Evolutionary conservation across 1,140 invertebrate species (phyloP).

Genomic region (Antheraea mylitta): DNA sequence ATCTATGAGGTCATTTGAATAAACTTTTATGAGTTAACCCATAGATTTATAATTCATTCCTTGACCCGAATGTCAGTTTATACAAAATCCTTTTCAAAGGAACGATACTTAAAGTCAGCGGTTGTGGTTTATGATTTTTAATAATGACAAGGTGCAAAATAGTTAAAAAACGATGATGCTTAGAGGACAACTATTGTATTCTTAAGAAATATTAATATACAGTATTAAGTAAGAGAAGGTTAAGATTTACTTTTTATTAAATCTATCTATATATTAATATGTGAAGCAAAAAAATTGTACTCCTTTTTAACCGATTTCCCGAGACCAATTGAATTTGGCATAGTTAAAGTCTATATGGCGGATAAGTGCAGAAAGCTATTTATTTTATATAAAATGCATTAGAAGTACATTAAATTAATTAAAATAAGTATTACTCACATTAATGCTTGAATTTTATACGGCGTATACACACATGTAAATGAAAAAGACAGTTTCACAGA

Average conservation of each 20-base stretch:
- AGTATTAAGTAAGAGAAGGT: neutral
- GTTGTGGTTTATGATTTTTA: neutral
- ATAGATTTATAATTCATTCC: neutral
- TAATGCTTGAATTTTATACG: too few species aligned
- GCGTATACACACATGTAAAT: too few species aligned
- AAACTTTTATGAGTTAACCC: neutral
- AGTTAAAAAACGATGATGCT: neutral
- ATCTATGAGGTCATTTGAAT: neutral
- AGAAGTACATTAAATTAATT: too few species aligned
- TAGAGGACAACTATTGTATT: slow-evolving; percentile 3
- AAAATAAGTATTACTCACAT: too few species aligned
- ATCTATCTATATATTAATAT: too few species aligned
- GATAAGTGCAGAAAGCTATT: too few species aligned
- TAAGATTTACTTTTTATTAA: neutral
- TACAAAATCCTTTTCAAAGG: slow-evolving; percentile 1
- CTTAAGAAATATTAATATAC: neutral
- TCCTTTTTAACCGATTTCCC: too few species aligned
- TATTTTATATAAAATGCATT: too few species aligned
- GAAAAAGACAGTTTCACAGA: too few species aligned
- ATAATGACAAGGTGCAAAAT: slow-evolving; percentile 1
- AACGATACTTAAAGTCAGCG: neutral
- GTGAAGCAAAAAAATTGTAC: too few species aligned
- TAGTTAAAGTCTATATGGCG: too few species aligned
- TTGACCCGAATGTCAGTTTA: neutral
- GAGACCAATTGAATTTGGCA: too few species aligned